Base-by-base conservation (phyloP, 1,140 invertebrate genomes). In the Caenorhabditis brenneri region DNA sequence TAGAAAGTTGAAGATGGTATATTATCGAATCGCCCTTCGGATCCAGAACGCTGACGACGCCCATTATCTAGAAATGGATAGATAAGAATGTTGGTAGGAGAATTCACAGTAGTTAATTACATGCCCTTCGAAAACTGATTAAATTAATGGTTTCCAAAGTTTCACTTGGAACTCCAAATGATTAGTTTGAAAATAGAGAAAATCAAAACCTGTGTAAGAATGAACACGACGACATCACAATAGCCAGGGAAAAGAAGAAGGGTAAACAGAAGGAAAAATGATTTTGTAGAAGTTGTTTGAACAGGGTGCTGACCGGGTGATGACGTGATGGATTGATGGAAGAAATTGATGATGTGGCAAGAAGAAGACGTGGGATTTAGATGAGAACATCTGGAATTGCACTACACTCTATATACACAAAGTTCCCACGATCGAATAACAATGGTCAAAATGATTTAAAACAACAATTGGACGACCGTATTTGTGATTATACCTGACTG, bases 351-450 rank as follows among this genome's bases (percentile, higher is more conserved):
- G 58, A 36, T 46, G 80, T 81, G 29, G 36, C 27, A 60, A 82
- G 80, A 39, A 82, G 53, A 80, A 80, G 2, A 22, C 16, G 29
- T 16, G 29, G 29, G 39, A 7, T 53, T 82, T 53, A 82, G 51
- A 82, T 82, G 53, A 82, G 58, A 60, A 82, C 80, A 55, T 82
- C 58, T 84, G 82, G 58, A 84, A 81, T 51, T 83, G 78, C 78
- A 80, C 69, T 49, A 51, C 33, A 78, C 48, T 55, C 42, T 53
- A 15, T 36, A 80, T 48, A 53, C 79, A 53, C 39, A 10, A 31
- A n/a, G 46, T 79, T 27, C 29, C n/a, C n/a, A 22, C 36, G 9
- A 15, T 3, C 31, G 2, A 33, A 24, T n/a, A 74, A 74, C 24
- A 31, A 74, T 9, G 10, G 36, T 15, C 19, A 80, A 46, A 33